Evolutionary conservation across 2,888 invertebrate genomes (phyloP), one percentile per base, ranked within the genome.

Genomic region (Caenorhabditis wallacei): DNA sequence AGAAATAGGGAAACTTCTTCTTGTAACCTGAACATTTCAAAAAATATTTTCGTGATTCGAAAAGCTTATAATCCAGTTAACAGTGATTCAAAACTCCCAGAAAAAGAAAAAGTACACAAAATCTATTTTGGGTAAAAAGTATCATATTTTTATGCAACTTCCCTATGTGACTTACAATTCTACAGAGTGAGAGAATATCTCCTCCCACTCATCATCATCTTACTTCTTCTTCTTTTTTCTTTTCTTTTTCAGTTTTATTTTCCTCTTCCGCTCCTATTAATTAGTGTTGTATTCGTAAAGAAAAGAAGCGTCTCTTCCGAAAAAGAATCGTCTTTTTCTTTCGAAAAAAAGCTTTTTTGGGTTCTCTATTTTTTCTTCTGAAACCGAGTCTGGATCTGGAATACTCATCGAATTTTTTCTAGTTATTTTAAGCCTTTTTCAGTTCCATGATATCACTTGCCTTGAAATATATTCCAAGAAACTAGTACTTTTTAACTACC

Each of bases 181-280:
- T 35, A n/a, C 40, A 16, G 13, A n/a, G n/a, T n/a, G n/a, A n/a
- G n/a, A 40, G 20, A 20, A 59, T 40, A 22, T 59, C 40, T 59
- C 46, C 46, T 63, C 63, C 63, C 43, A 63, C 63, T 63, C 63
- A 24, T 43, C n/a, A n/a, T 18, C 10, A 35, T 57, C 35, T 13
- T 48, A 37, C 46, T 59, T 24, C 8, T 22, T 43, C 30, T 56
- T 24, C 56, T 16, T 35, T 20, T 61, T 61, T 35, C 11, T 61
- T n/a, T 40, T 61, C 18, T 40, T 40, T 40, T 40, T 40, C 30
- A 30, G 30, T 40, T 40, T 40, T 11, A 40, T n/a, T 40, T 56
- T 40, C 43, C 40, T 56, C 68, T 43, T 54, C 43, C 43, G 43
- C 2, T 61, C 43, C 40, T 40, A 37, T 46, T 69, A 69, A 69